phyloP scores from a whole-genome alignment of 2,113 vertebrate genomes.

The Sorex araneus region DNA sequence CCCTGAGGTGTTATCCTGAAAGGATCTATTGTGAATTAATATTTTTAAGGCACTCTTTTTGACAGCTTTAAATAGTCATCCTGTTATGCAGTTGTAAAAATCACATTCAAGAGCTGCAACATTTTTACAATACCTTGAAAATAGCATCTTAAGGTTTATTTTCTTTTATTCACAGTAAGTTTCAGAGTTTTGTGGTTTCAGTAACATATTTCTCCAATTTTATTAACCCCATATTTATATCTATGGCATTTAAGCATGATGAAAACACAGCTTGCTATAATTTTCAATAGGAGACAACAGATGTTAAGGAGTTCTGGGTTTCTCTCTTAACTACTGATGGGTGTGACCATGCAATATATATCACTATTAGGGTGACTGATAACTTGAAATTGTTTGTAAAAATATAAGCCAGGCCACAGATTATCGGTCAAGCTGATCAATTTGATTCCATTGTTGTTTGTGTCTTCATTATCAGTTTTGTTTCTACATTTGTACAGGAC shows the following conservation, averaged over 20 bases:
- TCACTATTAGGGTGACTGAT: background rate
- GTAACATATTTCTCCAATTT: constrained; percentile 41
- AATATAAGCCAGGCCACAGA: background rate
- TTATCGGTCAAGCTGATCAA: background rate
- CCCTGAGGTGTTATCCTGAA: constrained; percentile 8
- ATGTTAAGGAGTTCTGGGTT: background rate
- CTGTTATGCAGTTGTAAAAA: constrained; percentile 56
- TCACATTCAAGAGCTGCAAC: constrained; percentile 37
- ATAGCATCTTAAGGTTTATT: constrained; percentile 66
- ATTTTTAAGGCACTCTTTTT: constrained; percentile 41
- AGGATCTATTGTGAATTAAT: background rate
- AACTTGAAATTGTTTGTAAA: background rate
- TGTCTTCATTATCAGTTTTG: background rate
- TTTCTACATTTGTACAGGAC: background rate
- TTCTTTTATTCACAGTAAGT: constrained; percentile 59
- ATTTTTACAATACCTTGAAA: constrained; percentile 68
- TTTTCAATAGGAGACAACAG: background rate
- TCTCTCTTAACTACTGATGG: background rate
- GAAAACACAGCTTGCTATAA: constrained; percentile 51
- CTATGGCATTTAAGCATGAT: background rate
- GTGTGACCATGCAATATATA: background rate
- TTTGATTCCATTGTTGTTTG: background rate
- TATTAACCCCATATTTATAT: constrained; percentile 51
- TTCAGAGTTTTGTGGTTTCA: constrained; percentile 62
- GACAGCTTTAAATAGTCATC: constrained; percentile 51